Evolutionary conservation across 2,113 vertebrate species (phyloP), one percentile per base, ranked within the genome.

Genomic region (Lepisosteus oculatus): DNA sequence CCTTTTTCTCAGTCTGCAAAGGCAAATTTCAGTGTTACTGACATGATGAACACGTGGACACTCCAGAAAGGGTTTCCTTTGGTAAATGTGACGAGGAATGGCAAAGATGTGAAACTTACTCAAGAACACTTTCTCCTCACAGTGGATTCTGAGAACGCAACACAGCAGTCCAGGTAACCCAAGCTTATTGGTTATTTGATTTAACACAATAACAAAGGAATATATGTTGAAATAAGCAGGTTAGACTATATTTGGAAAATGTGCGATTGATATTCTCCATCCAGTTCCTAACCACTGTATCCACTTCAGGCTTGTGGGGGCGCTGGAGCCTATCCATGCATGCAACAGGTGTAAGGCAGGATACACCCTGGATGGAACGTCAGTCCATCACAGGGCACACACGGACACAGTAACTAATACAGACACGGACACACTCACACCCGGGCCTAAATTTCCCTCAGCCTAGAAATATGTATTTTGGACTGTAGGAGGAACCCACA

Each of bases 31-130:
- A 29, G 93, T 77, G 89, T 99, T 47, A 91, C 94, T 57, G 90
- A 91, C 77, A 92, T 98, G 86, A 98, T 98, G 97, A 93, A 87
- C 80, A 94, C 94, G 0, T 99, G 97, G 97, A 95, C 94, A 9
- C 81, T 90, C 11, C 94, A 96, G 74, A 96, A 96, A 87, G 97
- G 97, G 69, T 96, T 98, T 89, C 97, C 97, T 56, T 79, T 99
- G 84, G 93, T 99, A 69, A 97, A 93, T 17, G 90, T 97, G 69
- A 89, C 79, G 68, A 92, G 82, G 72, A 87, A 86, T 29, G 94
- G 91, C 69, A 92, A 81, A 64, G 66, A 81, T 67, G 85, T 98
- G 77, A 85, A 63, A 70, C 14, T 99, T 44, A 87, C 90, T 6
- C 97, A 99, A 79, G 94, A 98, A 78, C 93, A 87, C 72, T 97